Evolutionary conservation across 2,888 invertebrate species (phyloP).

Genomic region (Drosophila lutescens): DNA sequence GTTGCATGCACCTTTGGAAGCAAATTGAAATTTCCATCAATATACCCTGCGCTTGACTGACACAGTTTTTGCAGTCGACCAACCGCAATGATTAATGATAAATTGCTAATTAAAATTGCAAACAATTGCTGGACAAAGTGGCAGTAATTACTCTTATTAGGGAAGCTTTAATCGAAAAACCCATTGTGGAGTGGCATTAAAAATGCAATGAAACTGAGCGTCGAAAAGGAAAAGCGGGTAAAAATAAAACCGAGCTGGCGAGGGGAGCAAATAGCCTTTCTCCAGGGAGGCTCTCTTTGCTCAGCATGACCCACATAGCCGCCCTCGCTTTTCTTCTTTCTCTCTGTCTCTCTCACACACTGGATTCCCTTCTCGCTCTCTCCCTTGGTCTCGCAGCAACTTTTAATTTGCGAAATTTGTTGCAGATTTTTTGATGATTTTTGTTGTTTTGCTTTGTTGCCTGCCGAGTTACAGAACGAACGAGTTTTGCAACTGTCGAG

Average conservation of each 20-base stretch:
- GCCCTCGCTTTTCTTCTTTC: background rate
- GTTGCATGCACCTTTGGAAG: constrained; percentile 7
- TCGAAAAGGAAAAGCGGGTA: constrained; percentile 7
- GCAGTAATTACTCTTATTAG: constrained; percentile 42
- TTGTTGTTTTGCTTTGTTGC: constrained; percentile 17
- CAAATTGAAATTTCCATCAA: constrained; percentile 21
- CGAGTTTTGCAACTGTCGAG: constrained; percentile 24
- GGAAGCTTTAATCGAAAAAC: constrained; percentile 17
- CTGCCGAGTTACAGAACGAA: constrained; percentile 2
- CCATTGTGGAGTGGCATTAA: constrained; percentile 38
- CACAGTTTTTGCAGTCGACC: constrained; percentile 4
- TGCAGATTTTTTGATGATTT: constrained; percentile 56
- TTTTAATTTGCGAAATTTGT: constrained; percentile 78
- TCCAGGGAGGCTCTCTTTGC: constrained; percentile 40
- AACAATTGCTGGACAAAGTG: constrained; percentile 25
- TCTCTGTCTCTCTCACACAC: background rate
- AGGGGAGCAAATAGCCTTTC: constrained; percentile 6
- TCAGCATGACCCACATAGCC: constrained; percentile 50
- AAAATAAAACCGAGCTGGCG: constrained; percentile 28
- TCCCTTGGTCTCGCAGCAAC: constrained; percentile 36
- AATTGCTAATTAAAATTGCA: constrained; percentile 33
- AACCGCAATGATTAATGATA: constrained; percentile 28
- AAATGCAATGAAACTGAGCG: constrained; percentile 31
- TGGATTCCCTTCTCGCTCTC: constrained; percentile 23
- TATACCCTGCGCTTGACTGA: constrained; percentile 8